Evolutionary conservation across 2,797 vertebrate genomes (phyloP).

Genomic region (Nothura maculosa): DNA sequence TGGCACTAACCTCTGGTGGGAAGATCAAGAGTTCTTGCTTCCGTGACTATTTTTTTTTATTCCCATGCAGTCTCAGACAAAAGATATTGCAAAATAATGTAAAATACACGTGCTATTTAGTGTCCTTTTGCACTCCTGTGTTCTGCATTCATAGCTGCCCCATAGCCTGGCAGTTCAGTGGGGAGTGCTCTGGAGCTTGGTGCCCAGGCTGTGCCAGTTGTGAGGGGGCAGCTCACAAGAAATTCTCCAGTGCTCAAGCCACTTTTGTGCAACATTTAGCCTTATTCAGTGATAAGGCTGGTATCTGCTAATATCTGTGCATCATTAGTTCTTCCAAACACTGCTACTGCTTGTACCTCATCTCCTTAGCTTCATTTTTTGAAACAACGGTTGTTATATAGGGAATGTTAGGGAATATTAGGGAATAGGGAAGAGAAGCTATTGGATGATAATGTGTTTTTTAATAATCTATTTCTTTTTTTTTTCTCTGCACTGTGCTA

Average conservation of each 20-base stretch:
- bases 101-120: too few species aligned
- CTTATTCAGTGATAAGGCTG: not conserved
- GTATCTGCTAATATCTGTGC: not conserved
- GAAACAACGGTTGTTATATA: not conserved
- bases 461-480: not conserved
- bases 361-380: not conserved
- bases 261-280: not conserved
- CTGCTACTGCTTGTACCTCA: not conserved
- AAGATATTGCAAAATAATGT: not conserved
- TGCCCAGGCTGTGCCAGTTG: rapidly evolving
- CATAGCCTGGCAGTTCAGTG: rapidly evolving
- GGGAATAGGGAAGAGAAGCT: not conserved
- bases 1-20: not conserved
- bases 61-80: not conserved
- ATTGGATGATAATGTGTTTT: not conserved
- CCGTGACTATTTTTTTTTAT: not conserved
- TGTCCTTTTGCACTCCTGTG: not conserved
- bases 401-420: too few species aligned
- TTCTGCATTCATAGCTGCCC: not conserved
- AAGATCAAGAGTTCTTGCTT: not conserved
- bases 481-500: not conserved
- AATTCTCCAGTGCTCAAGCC: not conserved
- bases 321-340: not conserved
- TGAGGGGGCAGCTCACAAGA: not conserved
- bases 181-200: not conserved